Evolutionary conservation across 1,140 invertebrate species (phyloP).

Genomic region (Drosophila tristis): DNA sequence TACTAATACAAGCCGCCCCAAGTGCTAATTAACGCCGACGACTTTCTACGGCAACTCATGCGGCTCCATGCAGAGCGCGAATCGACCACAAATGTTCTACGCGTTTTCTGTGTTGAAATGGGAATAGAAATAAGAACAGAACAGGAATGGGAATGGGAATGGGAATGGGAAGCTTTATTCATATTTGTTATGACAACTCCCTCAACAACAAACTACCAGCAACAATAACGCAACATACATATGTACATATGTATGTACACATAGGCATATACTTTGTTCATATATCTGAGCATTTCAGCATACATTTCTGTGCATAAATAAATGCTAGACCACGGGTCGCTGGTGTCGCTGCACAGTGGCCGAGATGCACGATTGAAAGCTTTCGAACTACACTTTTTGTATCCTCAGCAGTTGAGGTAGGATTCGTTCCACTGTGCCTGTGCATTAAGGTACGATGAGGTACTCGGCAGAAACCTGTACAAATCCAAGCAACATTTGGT

Average conservation of each 20-base stretch:
- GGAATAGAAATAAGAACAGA: not conserved
- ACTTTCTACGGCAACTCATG: conserved; percentile 33
- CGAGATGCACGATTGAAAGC: not conserved
- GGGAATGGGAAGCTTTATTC: conserved; percentile 30
- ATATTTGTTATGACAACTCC: conserved; percentile 55
- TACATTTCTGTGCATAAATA: conserved; percentile 25
- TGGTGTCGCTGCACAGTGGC: conserved; percentile 33
- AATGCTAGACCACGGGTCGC: conserved; percentile 5
- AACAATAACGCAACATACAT: conserved; percentile 27
- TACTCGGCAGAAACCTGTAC: no score
- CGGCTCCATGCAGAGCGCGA: conserved; percentile 18
- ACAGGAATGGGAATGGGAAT: conserved; percentile 1
- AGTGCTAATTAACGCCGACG: conserved; percentile 52
- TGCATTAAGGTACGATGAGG: not conserved
- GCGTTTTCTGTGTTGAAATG: not conserved
- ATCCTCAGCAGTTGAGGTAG: no score
- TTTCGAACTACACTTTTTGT: not conserved
- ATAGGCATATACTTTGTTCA: no score
- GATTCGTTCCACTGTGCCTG: no score
- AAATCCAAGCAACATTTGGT: no score
- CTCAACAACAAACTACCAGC: conserved; percentile 26
- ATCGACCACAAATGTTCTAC: conserved; percentile 44
- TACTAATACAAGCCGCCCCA: conserved; percentile 24
- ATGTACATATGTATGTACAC: not conserved
- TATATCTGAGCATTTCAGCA: conserved; percentile 5